Evolutionary conservation across 2,113 vertebrate genomes (phyloP).

Genomic region (Peromyscus californicus): DNA sequence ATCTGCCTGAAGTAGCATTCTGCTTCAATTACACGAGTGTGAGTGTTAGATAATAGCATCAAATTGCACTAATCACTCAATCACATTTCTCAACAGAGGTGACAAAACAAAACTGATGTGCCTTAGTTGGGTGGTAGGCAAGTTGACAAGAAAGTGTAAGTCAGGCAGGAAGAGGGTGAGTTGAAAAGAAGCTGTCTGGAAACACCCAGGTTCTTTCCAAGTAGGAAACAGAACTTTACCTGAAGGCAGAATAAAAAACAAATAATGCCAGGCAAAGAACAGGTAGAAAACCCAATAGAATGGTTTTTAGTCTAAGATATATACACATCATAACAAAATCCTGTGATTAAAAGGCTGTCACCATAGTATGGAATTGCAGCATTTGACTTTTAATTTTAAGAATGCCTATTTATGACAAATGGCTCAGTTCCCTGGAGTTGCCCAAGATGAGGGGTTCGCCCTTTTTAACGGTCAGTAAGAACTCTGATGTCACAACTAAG

Average conservation of each 20-base stretch:
- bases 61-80: conserved; percentile 72
- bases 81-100: conserved; percentile 72
- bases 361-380: background rate
- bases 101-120: conserved; percentile 71
- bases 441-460: background rate
- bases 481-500: conserved; percentile 11
- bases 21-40: conserved; percentile 60
- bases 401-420: conserved; percentile 17
- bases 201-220: background rate
- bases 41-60: conserved; percentile 69
- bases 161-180: background rate
- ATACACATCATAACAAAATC: background rate
- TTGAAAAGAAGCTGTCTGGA: conserved; percentile 46
- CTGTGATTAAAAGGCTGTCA: conserved; percentile 35
- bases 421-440: background rate
- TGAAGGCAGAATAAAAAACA: conserved; percentile 5
- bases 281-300: background rate
- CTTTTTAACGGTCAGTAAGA: conserved; percentile 41
- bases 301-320: conserved; percentile 8
- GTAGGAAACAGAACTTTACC: conserved; percentile 36
- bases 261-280: conserved; percentile 11
- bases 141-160: conserved; percentile 54
- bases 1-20: conserved; percentile 52
- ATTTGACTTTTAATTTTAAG: conserved; percentile 47
- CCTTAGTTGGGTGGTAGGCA: conserved; percentile 61